A percentile compares a stretch with the other conserved stretches of the same genome.
Evolutionary conservation across 2,797 vertebrate species (phyloP).

Genomic region (Hemibagrus guttatus): DNA sequence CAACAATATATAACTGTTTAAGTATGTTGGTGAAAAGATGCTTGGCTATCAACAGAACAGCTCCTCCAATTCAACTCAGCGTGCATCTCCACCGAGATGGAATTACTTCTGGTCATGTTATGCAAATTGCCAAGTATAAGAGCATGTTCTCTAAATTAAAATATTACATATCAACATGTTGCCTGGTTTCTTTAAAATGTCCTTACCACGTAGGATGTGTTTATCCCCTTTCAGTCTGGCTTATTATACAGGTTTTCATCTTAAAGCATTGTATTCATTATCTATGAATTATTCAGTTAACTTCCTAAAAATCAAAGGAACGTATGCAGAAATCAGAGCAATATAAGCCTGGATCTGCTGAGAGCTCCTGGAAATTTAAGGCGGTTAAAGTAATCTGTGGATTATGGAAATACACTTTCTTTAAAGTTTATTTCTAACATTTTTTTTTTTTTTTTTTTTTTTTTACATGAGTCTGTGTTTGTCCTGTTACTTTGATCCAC

Average conservation of each 20-base stretch:
- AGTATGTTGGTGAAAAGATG: not conserved
- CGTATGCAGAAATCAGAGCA: not conserved
- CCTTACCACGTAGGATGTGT: not conserved
- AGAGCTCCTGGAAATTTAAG: not conserved
- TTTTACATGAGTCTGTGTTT: not conserved
- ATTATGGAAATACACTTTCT: not conserved
- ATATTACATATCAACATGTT: not conserved
- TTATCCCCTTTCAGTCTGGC: not conserved
- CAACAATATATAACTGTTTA: not conserved
- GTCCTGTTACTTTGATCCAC: not conserved
- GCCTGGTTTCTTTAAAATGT: constrained; percentile 1
- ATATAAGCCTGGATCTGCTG: not conserved
- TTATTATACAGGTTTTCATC: not conserved
- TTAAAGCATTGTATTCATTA: not conserved
- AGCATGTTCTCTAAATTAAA: constrained; percentile 8
- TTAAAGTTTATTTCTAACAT: not conserved
- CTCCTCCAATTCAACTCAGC: not conserved
- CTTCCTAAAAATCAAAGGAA: not conserved
- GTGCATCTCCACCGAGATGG: not conserved
- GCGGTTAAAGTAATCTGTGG: not conserved
- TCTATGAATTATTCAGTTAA: not conserved
- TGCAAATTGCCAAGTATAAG: constrained; percentile 18
- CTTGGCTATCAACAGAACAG: constrained; percentile 1
- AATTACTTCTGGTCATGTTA: not conserved
- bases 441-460: too few relatives aligned